Evolutionary conservation across 2,888 invertebrate species (phyloP), one percentile per base, ranked within the genome.

Genomic region (Agrochola lychnidis): DNA sequence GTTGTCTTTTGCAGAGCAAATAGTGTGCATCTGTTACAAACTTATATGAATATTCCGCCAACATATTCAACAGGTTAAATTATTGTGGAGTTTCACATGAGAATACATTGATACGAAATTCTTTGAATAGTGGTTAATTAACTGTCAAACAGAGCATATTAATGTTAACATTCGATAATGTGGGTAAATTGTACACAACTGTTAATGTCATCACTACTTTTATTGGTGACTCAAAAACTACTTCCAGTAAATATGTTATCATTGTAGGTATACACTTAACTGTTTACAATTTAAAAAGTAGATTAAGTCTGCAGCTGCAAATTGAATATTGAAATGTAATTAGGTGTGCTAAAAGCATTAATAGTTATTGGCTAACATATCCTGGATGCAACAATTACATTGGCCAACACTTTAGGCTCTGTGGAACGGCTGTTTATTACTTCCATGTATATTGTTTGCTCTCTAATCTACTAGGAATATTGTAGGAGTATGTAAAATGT

Each of bases 331-430:
- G 22, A 48, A 59, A 66, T 75, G 63, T 56, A 61, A 48, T 67
- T 42, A 51, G 16, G 30, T 77, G 51, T 68, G 36, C 36, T 62
- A 19, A 42, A 51, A 25, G 30, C 25, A 45, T 45, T 42, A 45
- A 14, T 14, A 45, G 51, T 36, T 16, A 69, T 70, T 82, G 53
- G 14, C 59, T 22, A 80, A 83, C 61, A 70, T 66, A 57, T 83
- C 83, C 80, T 70, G 83, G 79, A 78, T 57, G 78, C 25, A 78
- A 51, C 36, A 62, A 14, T 62, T 70, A 51, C n/a, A 67, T 80
- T 67, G 36, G 30, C 59, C 19, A 78, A 79, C 57, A 82, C 19
- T 45, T 25, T 3, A 4, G 16, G 19, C 3, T 42, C 4, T 48
- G 40, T 66, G 19, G 45, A 59, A 42, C 22, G n/a, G n/a, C 14